phyloP scores from a whole-genome alignment of 2,888 invertebrate species.

The Mesorhabditis sp. region DNA sequence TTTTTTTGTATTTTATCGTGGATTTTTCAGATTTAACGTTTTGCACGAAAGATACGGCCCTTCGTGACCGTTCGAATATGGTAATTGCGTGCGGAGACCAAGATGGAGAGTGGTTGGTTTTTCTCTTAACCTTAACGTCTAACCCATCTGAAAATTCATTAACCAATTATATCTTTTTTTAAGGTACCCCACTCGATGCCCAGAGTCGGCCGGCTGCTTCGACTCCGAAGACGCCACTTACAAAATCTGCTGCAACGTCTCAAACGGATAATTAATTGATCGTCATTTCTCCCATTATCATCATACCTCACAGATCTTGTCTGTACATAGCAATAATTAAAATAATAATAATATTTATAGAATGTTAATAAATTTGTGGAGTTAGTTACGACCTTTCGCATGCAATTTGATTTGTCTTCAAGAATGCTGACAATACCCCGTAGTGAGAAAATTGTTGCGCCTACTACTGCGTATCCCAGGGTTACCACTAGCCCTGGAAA shows the following conservation, averaged over 20 bases:
- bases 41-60: conserved; percentile 56
- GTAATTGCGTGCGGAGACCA: conserved; percentile 53
- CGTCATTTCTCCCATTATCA: conserved; percentile 6
- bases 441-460: too few species aligned
- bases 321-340: too few species aligned
- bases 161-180: neutral
- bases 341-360: too few species aligned
- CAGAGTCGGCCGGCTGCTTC: conserved; percentile 53
- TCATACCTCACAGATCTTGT: neutral
- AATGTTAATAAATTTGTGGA: too few species aligned
- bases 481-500: too few species aligned
- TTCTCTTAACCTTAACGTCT: conserved; percentile 13
- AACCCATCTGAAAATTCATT: too few species aligned
- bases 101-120: conserved; percentile 26
- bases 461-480: too few species aligned
- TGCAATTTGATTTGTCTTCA: too few species aligned
- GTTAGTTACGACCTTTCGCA: too few species aligned
- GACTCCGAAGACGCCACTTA: conserved; percentile 50
- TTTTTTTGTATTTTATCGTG: neutral
- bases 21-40: conserved; percentile 48
- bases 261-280: conserved; percentile 27
- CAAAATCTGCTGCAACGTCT: conserved; percentile 55
- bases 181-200: conserved; percentile 43
- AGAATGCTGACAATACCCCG: too few species aligned
- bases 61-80: conserved; percentile 51